phyloP scores from a whole-genome alignment of 2,113 vertebrate species.

The Myodes glareolus region DNA sequence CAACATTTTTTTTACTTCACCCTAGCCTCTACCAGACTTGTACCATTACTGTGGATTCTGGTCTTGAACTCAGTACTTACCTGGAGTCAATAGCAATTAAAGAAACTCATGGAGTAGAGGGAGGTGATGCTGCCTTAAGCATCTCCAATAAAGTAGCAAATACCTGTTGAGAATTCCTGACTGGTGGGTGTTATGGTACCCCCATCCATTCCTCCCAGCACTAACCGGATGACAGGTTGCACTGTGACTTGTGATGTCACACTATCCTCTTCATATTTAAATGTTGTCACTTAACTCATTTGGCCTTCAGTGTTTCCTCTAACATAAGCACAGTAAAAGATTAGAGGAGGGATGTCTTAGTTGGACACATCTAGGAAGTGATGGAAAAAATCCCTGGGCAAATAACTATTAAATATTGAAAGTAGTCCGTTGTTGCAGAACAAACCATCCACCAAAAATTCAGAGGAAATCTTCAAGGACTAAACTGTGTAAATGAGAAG shows the following conservation, averaged over 20 bases:
- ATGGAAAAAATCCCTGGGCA: neutral
- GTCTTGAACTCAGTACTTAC: neutral
- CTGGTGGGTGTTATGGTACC: accelerated
- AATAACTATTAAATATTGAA: neutral
- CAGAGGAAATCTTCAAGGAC: neutral
- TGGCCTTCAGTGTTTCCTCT: neutral
- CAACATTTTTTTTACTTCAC: neutral
- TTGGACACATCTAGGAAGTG: neutral
- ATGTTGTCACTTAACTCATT: neutral
- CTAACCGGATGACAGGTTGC: neutral
- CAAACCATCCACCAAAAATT: neutral
- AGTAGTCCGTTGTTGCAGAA: neutral
- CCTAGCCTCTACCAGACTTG: neutral
- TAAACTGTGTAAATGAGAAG: neutral
- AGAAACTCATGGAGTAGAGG: neutral
- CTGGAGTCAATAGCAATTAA: neutral
- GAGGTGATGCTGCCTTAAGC: neutral
- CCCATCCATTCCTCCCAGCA: neutral
- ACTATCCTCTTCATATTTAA: neutral
- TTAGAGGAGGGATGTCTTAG: neutral
- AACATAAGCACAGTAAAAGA: neutral
- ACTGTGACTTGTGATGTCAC: accelerated
- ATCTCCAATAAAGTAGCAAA: neutral
- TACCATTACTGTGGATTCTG: neutral
- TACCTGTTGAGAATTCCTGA: neutral